These are phyloP conservation scores for Vicugna pacos DNA, from an alignment of 2,113 vertebrate genomes.

Conservation along the genomic window DNA sequence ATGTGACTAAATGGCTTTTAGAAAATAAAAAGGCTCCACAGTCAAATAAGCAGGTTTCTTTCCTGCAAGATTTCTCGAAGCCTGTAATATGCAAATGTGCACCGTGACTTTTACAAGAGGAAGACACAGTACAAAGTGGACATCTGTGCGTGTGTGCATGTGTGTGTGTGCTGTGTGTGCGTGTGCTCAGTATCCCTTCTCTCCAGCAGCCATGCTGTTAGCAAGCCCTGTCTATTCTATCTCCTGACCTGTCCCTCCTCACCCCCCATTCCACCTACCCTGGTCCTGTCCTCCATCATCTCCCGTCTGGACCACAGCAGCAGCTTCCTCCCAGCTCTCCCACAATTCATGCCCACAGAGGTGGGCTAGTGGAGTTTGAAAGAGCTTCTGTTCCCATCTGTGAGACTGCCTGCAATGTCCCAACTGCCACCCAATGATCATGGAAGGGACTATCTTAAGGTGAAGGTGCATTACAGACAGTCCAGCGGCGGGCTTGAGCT, in stretches of 20 bases:
- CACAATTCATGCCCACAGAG: background rate
- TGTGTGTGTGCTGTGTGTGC: background rate
- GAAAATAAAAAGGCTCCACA: background rate
- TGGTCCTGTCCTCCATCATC: background rate
- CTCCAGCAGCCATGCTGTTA: background rate
- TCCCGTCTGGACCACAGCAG: background rate
- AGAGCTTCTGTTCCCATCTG: background rate
- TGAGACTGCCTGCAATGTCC: background rate
- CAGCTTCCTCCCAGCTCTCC: background rate
- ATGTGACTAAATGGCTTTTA: background rate
- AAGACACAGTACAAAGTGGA: background rate
- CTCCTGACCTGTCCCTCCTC: background rate
- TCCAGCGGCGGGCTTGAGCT: background rate
- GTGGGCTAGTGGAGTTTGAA: background rate
- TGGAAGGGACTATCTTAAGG: background rate
- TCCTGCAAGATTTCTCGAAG: conserved; percentile 20
- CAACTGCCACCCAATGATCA: background rate
- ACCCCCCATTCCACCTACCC: background rate
- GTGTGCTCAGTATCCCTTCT: background rate
- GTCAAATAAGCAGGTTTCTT: background rate
- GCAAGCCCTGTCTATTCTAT: background rate
- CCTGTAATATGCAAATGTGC: background rate
- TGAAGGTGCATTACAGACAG: background rate
- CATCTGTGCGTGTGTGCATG: background rate
- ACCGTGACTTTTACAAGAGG: background rate